Base-by-base conservation (phyloP, 2,797 vertebrate species). In the Pampus argenteus region DNA sequence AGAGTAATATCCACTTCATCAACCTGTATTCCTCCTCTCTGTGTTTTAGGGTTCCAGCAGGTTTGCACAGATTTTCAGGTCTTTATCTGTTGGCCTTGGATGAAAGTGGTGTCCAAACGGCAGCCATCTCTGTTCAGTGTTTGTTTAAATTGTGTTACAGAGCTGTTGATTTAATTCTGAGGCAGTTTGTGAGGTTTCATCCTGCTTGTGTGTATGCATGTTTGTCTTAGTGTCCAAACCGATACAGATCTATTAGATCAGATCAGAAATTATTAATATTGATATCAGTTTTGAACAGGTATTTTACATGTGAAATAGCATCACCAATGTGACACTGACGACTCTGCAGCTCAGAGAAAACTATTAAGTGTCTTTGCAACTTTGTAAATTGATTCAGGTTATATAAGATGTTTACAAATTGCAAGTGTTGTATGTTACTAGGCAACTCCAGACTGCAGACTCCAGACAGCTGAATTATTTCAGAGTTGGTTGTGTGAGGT, bases 121-220 rank as follows among this genome's bases (percentile, higher is more conserved):
- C 59, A 59, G 61, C 10, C 15, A 17, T 51, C 48, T 61, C 61
- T 2, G 1, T 67, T 76, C 23, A 48, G 51, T 70, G 70, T 78
- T 79, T 60, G 57, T 51, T 74, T 47, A 67, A 78, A 77, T 52
- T 66, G 59, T 69, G 44, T 80, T 80, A 78, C 57, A 56, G 42
- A 58, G 45, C 52, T 66, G 71, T 70, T 86, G 78, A 86, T 86
- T 83, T 9, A 72, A 80, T 85, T 87, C 58, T 60, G 50, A 51
- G 64, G 67, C 68, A 57, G 22, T 79, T 75, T 76, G 60, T 58
- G 65, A 57, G 55, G 50, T 69, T 85, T 71, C 15, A 45, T 40
- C 66, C 31, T 22, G 22, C 58, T 48, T 54, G 28, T 29, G 10
- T 60, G 8, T 74, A 11, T 60, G 26, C 26, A 31, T 70, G 13